Conservation (phyloP, 2,888 invertebrate genomes). For the Crossocerus cetratus region DNA sequence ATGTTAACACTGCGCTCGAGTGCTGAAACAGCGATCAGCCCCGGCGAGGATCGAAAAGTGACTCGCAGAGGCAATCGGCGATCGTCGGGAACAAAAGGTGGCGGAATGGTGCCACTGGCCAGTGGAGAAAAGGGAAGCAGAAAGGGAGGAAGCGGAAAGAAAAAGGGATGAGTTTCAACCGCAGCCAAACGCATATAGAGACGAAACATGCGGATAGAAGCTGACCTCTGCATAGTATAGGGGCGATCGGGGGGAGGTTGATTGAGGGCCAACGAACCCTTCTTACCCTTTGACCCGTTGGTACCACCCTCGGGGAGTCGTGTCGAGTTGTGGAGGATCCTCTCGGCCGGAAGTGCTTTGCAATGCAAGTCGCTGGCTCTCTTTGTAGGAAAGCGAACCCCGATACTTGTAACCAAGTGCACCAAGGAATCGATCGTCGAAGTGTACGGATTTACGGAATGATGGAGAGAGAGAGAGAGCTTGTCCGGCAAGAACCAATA, state of each 20-base stretch:
- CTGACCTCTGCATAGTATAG: conserved; percentile 34
- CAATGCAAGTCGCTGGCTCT: conserved; percentile 58
- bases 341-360: conserved; percentile 63
- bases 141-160: not conserved
- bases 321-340: conserved; percentile 49
- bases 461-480: too few species aligned
- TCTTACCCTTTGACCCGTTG: conserved; percentile 66
- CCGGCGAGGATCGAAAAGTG: conserved; percentile 10
- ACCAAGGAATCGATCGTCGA: conserved; percentile 48
- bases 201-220: conserved; percentile 49
- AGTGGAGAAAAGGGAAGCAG: too few species aligned
- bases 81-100: conserved; percentile 29
- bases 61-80: conserved; percentile 41
- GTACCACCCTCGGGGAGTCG: conserved; percentile 14
- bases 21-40: not conserved
- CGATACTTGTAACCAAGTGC: conserved; percentile 45
- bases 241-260: conserved; percentile 28
- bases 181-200: conserved; percentile 46
- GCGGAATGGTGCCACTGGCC: conserved; percentile 12
- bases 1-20: not conserved
- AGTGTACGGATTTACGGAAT: conserved; percentile 30
- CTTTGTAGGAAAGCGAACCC: conserved; percentile 49
- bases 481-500: conserved; percentile 9
- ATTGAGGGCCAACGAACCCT: conserved; percentile 68
- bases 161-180: conserved; percentile 32